A percentile compares a stretch with the other conserved stretches of the same genome.
These are phyloP conservation scores for Blera fallax DNA, from an alignment of 2,888 invertebrate genomes.

Conservation along the genomic window DNA sequence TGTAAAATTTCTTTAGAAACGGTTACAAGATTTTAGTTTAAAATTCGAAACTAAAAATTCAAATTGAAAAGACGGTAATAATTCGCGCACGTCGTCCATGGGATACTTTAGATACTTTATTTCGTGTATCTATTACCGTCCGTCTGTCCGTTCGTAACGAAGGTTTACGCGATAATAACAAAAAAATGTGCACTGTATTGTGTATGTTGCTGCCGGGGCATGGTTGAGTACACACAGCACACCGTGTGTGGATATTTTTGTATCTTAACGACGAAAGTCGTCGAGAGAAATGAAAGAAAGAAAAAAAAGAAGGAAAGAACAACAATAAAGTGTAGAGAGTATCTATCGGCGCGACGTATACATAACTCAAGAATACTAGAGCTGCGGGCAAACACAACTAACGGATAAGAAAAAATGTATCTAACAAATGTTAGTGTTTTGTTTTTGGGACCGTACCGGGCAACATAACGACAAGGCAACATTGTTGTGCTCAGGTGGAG, in stretches of 20 bases:
- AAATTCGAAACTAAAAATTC: conserved; percentile 68
- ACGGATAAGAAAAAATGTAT: conserved; percentile 12
- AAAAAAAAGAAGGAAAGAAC: conserved; percentile 18
- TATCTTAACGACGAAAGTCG: conserved; percentile 48
- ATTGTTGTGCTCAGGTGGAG: conserved; percentile 43
- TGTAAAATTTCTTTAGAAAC: background rate
- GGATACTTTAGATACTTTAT: conserved; percentile 24
- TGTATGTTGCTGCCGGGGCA: conserved; percentile 44
- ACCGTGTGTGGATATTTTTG: conserved; percentile 66
- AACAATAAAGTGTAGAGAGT: conserved; percentile 25
- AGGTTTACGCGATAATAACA: conserved; percentile 72
- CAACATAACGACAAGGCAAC: conserved; percentile 66
- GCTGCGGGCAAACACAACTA: background rate
- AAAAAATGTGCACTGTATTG: conserved; percentile 63
- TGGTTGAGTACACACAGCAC: conserved; percentile 11
- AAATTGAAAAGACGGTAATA: conserved; percentile 63
- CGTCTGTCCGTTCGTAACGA: conserved; percentile 57
- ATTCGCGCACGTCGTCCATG: conserved; percentile 47
- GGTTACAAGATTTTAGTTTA: conserved; percentile 49
- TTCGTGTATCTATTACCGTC: conserved; percentile 4
- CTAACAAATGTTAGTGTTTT: conserved; percentile 8
- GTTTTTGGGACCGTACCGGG: background rate
- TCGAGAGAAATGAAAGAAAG: conserved; percentile 1
- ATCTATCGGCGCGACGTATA: background rate
- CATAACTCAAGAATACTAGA: conserved; percentile 27